phyloP scores from a whole-genome alignment of 2,888 invertebrate genomes.

The Cheilosia scutellata region DNA sequence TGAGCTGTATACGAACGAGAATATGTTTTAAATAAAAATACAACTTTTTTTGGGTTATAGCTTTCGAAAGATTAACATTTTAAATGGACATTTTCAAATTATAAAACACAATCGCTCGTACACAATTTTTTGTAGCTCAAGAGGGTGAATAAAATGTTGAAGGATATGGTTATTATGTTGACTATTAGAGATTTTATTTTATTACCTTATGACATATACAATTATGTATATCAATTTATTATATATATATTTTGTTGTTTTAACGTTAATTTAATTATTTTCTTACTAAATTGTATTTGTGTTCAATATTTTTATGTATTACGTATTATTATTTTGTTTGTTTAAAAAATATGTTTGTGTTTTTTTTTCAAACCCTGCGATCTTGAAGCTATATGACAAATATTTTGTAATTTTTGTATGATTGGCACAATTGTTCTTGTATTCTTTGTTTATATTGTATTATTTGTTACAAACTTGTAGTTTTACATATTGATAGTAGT shows the following conservation, averaged over 20 bases:
- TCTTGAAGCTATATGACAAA: constrained; percentile 64
- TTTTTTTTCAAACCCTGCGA: constrained; percentile 68
- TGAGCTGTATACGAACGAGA: background rate
- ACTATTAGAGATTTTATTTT: constrained; percentile 21
- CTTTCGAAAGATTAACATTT: too few relatives aligned
- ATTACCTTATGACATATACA: constrained; percentile 45
- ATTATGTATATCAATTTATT: constrained; percentile 20
- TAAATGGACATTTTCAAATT: too few relatives aligned
- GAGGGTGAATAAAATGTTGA: background rate
- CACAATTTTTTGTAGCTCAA: constrained; percentile 4
- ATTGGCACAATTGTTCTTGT: constrained; percentile 70
- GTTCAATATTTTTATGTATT: constrained; percentile 34
- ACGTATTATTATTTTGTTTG: constrained; percentile 39
- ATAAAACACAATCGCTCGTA: background rate
- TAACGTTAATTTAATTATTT: constrained; percentile 21
- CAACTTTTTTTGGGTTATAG: too few relatives aligned
- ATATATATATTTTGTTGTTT: constrained; percentile 21
- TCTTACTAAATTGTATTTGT: constrained; percentile 33
- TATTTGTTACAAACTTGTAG: background rate
- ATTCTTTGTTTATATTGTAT: constrained; percentile 26
- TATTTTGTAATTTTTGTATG: constrained; percentile 43
- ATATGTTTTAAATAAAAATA: too few relatives aligned
- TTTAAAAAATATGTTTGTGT: constrained; percentile 32
- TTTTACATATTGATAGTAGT: background rate
- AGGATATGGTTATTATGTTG: constrained; percentile 32